A percentile compares a stretch with the other conserved stretches of the same genome.
These are phyloP conservation scores for Colius striatus DNA, from an alignment of 2,113 vertebrate species.

Conservation along the genomic window DNA sequence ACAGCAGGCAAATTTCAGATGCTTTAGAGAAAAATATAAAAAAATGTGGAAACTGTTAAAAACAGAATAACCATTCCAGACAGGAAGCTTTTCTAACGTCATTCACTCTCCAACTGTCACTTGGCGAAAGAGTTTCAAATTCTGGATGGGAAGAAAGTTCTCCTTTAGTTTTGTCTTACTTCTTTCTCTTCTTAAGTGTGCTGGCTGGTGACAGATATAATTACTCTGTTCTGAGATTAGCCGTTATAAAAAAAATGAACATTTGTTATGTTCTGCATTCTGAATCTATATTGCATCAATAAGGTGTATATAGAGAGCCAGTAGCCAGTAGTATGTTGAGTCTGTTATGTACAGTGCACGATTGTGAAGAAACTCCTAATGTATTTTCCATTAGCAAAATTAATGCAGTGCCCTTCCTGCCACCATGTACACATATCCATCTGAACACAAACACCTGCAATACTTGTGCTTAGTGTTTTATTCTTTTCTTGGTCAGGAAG, in stretches of 20 bases:
- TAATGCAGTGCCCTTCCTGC: not conserved
- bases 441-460: not conserved
- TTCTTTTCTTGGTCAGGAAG: not conserved
- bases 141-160: not conserved
- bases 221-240: not conserved
- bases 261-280: not conserved
- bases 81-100: not conserved
- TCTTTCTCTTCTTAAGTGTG: not conserved
- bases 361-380: not conserved
- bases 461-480: not conserved
- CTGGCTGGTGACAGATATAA: not conserved
- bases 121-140: not conserved
- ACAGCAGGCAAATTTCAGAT: not conserved
- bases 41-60: not conserved
- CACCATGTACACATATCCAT: fast-evolving
- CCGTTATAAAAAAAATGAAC: not conserved
- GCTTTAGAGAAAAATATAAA: not conserved
- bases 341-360: not conserved
- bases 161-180: not conserved
- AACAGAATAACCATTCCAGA: not conserved
- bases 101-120: not conserved
- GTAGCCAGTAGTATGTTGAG: not conserved
- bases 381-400: not conserved
- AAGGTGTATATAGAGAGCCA: not conserved
- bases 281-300: not conserved